Evolutionary conservation across 2,113 vertebrate species (phyloP), one percentile per base, ranked within the genome.

Genomic region (Cryptomyrus ogoouensis): DNA sequence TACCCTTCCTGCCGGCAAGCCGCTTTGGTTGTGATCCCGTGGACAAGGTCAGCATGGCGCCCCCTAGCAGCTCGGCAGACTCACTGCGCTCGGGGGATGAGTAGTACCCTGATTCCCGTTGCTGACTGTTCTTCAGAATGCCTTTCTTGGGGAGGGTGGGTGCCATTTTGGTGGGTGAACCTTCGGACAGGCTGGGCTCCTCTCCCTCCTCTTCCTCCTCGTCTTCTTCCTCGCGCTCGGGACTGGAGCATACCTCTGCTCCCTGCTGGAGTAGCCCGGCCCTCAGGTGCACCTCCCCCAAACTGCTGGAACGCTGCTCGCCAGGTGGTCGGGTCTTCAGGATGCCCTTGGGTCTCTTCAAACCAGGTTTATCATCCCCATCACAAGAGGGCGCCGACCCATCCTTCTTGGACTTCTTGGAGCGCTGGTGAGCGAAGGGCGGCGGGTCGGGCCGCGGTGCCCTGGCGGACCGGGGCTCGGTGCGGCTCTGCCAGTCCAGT

Each of bases 101-200:
- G 93, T 99, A 99, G 93, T 99, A 99, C 84, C 98, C 98, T 0
- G 98, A 99, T 91, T 99, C 98, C 89, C 96, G 89, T 96, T 96
- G 97, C 93, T 97, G 98, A 84, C 97, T 98, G 95, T 99, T 99
- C 94, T 99, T 99, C 90, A 99, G 93, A 93, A 99, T 99, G 94
- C 98, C 98, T 94, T 99, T 99, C 94, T 98, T 98, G 91, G 98
- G 98, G 93, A 98, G 95, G 4, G 97, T 95, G 27, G 97, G 97
- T 89, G 95, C 96, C 90, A 88, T 97, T 95, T 95, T 97, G 92
- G 90, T 94, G 24, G 94, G 95, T 0, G 96, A 96, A 56, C 94
- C 95, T n/a, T 96, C 95, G 15, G 94, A 86, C 7, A 87, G 88
- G 0, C 91, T 94, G 93, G 93, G 91, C 17, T 70, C 85, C 93